phyloP scores from a whole-genome alignment of 2,113 vertebrate genomes.

The Python bivittatus region DNA sequence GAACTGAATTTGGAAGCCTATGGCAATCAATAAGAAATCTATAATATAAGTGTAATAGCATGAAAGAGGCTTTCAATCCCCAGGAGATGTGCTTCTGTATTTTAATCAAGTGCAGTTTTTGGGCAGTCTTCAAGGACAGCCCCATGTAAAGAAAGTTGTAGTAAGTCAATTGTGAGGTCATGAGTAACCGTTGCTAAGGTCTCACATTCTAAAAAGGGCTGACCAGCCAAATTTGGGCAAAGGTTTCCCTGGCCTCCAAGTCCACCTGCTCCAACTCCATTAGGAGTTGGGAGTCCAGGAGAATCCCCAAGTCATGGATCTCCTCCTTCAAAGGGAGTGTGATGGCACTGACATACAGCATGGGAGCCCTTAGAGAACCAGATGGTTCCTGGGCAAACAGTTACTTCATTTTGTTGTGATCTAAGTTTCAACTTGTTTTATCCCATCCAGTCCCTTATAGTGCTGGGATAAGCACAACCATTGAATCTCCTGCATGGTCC shows the following conservation, averaged over 20 bases:
- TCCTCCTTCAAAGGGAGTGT: not conserved
- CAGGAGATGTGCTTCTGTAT: not conserved
- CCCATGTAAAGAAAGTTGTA: not conserved
- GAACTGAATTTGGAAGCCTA: not conserved
- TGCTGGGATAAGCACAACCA: not conserved
- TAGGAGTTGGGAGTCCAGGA: not conserved
- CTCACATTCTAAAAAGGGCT: too few relatives aligned
- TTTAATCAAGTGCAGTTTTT: not conserved
- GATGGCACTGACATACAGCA: not conserved
- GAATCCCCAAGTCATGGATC: not conserved
- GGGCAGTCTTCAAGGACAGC: not conserved
- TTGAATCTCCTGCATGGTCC: not conserved
- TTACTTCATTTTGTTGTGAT: not conserved
- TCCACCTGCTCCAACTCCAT: not conserved
- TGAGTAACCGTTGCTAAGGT: not conserved
- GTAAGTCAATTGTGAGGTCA: not conserved
- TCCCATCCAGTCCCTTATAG: not conserved
- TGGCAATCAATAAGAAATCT: not conserved
- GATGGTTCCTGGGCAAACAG: not conserved
- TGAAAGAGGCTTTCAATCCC: not conserved
- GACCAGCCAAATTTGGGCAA: not conserved
- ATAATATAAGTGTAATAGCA: not conserved
- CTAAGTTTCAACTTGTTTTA: not conserved
- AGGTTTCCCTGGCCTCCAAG: not conserved
- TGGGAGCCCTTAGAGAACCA: not conserved